Conservation (phyloP, 2,797 vertebrate species). For the Argyrosomus regius region DNA sequence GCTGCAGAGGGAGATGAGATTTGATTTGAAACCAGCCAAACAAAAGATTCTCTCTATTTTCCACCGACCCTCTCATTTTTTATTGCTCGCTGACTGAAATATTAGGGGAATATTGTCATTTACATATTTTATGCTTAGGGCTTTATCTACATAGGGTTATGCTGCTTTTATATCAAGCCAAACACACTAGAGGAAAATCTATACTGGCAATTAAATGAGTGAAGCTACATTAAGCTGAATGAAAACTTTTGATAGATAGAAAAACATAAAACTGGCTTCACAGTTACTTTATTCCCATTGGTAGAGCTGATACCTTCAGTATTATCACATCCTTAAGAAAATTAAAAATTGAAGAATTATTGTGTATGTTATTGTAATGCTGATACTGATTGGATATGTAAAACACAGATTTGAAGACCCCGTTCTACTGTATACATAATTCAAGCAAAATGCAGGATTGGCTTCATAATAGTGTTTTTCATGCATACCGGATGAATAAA, state of each 20-base stretch:
- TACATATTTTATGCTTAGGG: slow-evolving; percentile 69
- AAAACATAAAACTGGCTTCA: slow-evolving; percentile 59
- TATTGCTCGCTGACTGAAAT: slow-evolving; percentile 48
- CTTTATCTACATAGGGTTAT: slow-evolving; percentile 62
- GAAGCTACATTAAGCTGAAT: slow-evolving; percentile 65
- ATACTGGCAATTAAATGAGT: slow-evolving; percentile 71
- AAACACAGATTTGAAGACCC: background rate
- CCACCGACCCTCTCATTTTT: slow-evolving; percentile 26
- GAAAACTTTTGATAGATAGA: slow-evolving; percentile 68
- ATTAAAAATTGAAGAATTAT: background rate
- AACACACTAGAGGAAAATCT: slow-evolving; percentile 64
- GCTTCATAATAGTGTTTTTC: background rate
- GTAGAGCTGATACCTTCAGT: slow-evolving; percentile 31
- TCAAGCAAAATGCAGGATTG: slow-evolving; percentile 1
- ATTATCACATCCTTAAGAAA: background rate
- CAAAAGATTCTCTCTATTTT: slow-evolving; percentile 38
- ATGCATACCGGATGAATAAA: background rate
- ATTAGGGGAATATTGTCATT: slow-evolving; percentile 60
- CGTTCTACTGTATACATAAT: background rate
- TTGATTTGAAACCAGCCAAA: slow-evolving; percentile 38
- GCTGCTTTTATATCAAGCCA: slow-evolving; percentile 51
- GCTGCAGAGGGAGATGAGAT: slow-evolving; percentile 20
- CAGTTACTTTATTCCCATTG: slow-evolving; percentile 53
- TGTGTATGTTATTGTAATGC: too few relatives aligned
- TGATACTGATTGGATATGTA: background rate